Evolutionary conservation across 2,888 invertebrate genomes (phyloP), one percentile per base, ranked within the genome.

Genomic region (Cheilosia variabilis): DNA sequence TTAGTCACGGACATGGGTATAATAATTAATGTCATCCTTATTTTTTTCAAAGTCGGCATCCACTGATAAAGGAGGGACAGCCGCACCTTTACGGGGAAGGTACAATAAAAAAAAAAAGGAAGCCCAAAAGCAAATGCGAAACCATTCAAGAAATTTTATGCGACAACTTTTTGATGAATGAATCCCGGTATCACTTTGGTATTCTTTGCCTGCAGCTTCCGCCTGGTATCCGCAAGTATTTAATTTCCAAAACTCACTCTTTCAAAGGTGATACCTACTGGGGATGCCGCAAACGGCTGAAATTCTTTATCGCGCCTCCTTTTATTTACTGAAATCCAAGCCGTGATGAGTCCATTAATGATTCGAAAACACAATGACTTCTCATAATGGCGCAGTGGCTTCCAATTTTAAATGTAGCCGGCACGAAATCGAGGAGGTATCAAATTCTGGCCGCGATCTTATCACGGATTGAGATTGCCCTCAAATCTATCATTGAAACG

Each of bases 321-420:
- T 65, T 75, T 43, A 41, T 41, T 22, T 31, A 60, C 55, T 75
- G 86, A 86, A 86, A 86, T 77, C 50, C 68, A 81, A 86, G 45
- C 80, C 86, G 58, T 81, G 81, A 86, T 81, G 77, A 86, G 71
- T 81, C 76, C 86, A 86, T 86, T 86, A 86, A 86, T 86, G 86
- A 63, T 68, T 77, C 68, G 72, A 81, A 72, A 77, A 86, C 86
- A 86, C 72, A 76, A 86, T 77, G 81, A 76, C 66, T 86, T 80
- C 68, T 77, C 80, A 80, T 86, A 62, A 86, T 80, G 69, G 65
- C 58, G 71, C 45, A 68, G 72, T 57, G 72, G 72, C 76, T 81
- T 69, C 81, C 68, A 81, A 76, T 76, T 68, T 81, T 31, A 15
- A 69, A 37, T 66, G 68, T 60, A 55, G 37, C 37, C 58, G 47